A percentile compares a stretch with the other conserved stretches of the same genome.
phyloP scores from a whole-genome alignment of 2,797 vertebrate species.

The Cheirogaleus major region DNA sequence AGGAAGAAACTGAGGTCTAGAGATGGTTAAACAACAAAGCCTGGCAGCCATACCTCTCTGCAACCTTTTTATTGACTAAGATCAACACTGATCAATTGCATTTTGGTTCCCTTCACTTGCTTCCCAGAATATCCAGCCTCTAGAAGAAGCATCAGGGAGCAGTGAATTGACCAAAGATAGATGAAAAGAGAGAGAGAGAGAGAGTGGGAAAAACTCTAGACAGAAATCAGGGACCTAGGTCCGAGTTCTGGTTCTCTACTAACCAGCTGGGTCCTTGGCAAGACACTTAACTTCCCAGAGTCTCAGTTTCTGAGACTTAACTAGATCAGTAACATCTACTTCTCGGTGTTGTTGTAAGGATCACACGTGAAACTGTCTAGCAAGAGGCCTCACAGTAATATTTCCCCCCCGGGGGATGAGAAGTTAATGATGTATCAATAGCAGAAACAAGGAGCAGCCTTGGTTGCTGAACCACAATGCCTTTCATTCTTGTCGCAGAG shows the following conservation, averaged over 20 bases:
- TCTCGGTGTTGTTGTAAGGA: background rate
- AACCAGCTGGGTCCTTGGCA: background rate
- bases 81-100: background rate
- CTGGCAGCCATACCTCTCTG: background rate
- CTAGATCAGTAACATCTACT: background rate
- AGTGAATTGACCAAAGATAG: background rate
- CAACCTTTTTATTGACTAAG: background rate
- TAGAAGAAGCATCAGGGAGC: background rate
- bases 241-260: background rate
- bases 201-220: background rate
- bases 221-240: background rate
- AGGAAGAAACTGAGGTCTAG: background rate
- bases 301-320: background rate
- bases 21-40: background rate
- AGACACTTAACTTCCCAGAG: background rate
- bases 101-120: background rate
- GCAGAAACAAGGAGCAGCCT: background rate
- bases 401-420: background rate
- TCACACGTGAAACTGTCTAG: background rate
- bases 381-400: background rate
- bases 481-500: background rate
- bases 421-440: background rate
- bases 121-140: background rate
- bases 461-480: background rate
- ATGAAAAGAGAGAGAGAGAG: background rate